These are phyloP conservation scores for Xiphophorus hellerii DNA, from an alignment of 2,113 vertebrate species.

Conservation along the genomic window DNA sequence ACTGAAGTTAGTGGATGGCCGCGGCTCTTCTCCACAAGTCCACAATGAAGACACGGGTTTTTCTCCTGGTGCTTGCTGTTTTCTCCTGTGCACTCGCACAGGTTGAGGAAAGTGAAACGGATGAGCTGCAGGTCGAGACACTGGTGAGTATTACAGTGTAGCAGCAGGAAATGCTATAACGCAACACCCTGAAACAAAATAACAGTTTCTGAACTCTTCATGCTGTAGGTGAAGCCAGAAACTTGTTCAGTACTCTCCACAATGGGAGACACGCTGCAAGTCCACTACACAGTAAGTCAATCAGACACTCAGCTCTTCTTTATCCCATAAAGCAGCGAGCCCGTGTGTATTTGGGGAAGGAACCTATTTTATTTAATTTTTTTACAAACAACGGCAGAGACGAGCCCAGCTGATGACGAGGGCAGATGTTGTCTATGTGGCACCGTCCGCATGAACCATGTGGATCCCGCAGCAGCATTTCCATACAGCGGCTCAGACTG, in stretches of 20 bases:
- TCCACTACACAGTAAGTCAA: slow-evolving; percentile 92
- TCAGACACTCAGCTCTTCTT: neutral
- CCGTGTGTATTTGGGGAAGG: neutral
- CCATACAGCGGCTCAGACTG: neutral
- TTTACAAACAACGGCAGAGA: neutral
- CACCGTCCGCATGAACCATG: slow-evolving; percentile 27
- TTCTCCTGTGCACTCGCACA: slow-evolving; percentile 51
- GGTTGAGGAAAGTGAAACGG: slow-evolving; percentile 48
- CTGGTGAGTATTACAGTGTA: slow-evolving; percentile 71
- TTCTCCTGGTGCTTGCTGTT: slow-evolving; percentile 62
- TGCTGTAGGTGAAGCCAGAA: slow-evolving; percentile 80
- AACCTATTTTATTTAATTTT: neutral
- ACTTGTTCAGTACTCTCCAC: slow-evolving; percentile 83
- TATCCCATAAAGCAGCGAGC: neutral
- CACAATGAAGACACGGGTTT: slow-evolving; percentile 64
- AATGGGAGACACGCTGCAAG: slow-evolving; percentile 89
- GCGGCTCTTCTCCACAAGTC: slow-evolving; percentile 48
- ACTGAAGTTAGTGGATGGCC: slow-evolving; percentile 47
- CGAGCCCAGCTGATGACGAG: slow-evolving; percentile 30
- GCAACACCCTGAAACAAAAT: neutral
- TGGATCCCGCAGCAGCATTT: neutral
- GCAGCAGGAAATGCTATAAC: slow-evolving; percentile 2
- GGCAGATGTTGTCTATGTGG: slow-evolving; percentile 64
- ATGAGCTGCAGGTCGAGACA: slow-evolving; percentile 78
- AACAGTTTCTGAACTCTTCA: slow-evolving; percentile 12